Evolutionary conservation across 2,797 vertebrate species (phyloP), one percentile per base, ranked within the genome.

Genomic region (Rhinella marina): DNA sequence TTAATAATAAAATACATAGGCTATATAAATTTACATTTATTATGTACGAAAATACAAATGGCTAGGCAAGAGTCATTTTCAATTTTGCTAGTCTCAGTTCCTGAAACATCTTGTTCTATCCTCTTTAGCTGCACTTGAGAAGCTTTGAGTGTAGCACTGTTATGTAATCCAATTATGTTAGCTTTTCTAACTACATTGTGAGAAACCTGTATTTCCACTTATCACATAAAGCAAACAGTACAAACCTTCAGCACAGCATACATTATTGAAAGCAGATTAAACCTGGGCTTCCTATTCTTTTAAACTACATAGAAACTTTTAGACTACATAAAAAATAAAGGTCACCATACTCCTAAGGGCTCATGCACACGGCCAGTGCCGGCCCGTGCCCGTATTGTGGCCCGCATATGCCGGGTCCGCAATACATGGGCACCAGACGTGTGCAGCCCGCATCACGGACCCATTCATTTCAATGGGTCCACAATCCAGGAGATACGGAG

Each of bases 131-230:
- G 19, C 61, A 64, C 80, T n/a, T 81, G 14, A 82, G 81, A 82
- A 48, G 41, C 16, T 82, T 66, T 66, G 41, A 64, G 17, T n/a
- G 1, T n/a, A 12, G 57, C 57, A 1, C 19, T n/a, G 32, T 66
- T 82, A 66, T 48, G 52, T 82, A 68, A 66, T 82, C 23, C 61
- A 21, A 50, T 81, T 81, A 81, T 8, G 50, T 52, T 48, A 77
- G 12, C 73, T 6, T 7, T 52, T 48, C 73, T 25, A 56, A n/a
- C 70, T 41, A 73, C 70, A 52, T n/a, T 76, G 50, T n/a, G 29
- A 50, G 48, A 52, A 82, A 82, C 61, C 62, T 16, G 81, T 82
- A 82, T 82, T 41, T 66, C 61, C 81, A 82, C 81, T 66, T 82
- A 9, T n/a, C 62, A 19, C 7, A 14, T n/a, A 66, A 66, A 16